Conservation (phyloP, 2,113 vertebrate genomes). For the Urocitellus parryii region DNA sequence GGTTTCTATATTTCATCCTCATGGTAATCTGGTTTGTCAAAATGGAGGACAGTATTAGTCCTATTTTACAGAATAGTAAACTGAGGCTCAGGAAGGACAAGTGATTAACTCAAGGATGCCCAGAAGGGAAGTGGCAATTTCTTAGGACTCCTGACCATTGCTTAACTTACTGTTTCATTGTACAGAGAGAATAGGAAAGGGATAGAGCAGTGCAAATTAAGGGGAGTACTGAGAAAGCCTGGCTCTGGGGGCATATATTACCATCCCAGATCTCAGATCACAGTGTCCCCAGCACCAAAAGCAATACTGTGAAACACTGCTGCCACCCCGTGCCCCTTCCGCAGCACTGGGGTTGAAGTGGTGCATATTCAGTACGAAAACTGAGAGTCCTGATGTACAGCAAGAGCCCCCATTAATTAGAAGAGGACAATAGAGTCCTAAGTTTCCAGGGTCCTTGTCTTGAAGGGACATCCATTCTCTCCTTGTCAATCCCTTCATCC, state of each 20-base stretch:
- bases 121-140: neutral
- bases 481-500: neutral
- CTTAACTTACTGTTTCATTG: neutral
- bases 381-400: neutral
- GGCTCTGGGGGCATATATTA: neutral
- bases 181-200: neutral
- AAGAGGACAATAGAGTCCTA: neutral
- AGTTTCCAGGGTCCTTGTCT: neutral
- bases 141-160: neutral
- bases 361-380: neutral
- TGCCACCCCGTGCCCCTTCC: neutral
- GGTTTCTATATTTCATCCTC: neutral
- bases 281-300: neutral
- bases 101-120: neutral
- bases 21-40: neutral
- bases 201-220: neutral
- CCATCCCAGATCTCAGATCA: neutral
- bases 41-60: neutral
- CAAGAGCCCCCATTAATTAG: neutral
- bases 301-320: neutral
- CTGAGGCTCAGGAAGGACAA: neutral
- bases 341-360: neutral
- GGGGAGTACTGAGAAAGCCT: neutral
- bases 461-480: neutral
- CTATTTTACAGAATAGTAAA: slow-evolving; percentile 4